phyloP scores from a whole-genome alignment of 2,113 vertebrate species.

The Podilymbus podiceps region DNA sequence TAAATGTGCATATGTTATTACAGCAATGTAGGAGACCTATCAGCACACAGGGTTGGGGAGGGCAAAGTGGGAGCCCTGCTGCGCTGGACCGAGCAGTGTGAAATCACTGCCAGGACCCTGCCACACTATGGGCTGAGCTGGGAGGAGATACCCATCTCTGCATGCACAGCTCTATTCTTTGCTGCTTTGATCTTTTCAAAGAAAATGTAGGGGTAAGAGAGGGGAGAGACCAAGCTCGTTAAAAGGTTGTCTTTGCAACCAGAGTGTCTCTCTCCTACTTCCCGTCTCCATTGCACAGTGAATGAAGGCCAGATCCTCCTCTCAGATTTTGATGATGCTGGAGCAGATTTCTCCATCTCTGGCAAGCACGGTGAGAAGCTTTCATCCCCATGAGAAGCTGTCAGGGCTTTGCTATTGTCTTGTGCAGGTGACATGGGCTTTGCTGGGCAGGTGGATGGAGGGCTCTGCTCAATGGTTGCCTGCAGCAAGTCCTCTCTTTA shows the following conservation, averaged over 20 bases:
- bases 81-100: neutral
- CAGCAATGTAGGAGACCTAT: neutral
- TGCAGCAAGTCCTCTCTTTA: neutral
- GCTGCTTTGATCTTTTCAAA: neutral
- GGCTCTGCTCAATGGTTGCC: fast-evolving
- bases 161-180: fast-evolving
- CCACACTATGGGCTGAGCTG: neutral
- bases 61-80: neutral
- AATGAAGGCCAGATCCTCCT: neutral
- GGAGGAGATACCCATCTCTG: neutral
- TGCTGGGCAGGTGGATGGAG: neutral
- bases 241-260: neutral
- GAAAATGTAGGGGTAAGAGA: neutral
- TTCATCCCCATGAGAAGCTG: neutral
- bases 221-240: neutral
- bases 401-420: neutral
- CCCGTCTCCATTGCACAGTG: neutral
- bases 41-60: neutral
- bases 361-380: neutral
- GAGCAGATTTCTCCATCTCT: neutral
- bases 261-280: neutral
- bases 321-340: neutral
- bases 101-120: neutral
- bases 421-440: neutral
- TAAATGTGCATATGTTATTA: neutral